These are phyloP conservation scores for Plectropomus leopardus DNA, from an alignment of 2,113 vertebrate genomes.

Conservation along the genomic window DNA sequence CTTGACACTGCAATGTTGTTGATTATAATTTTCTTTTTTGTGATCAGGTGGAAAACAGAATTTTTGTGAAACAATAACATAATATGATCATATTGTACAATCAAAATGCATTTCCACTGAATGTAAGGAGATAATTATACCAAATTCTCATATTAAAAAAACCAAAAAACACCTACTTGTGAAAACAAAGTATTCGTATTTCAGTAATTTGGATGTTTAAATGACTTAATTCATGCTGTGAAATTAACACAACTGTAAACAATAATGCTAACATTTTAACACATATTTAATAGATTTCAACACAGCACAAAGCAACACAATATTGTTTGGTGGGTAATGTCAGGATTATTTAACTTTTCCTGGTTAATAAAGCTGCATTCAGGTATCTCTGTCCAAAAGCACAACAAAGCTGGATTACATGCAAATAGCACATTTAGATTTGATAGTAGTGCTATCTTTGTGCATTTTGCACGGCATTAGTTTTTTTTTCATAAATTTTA, in stretches of 20 bases:
- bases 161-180: too few relatives aligned
- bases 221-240: neutral
- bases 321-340: neutral
- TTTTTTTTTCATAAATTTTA: too few relatives aligned
- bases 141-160: neutral
- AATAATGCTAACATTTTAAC: neutral
- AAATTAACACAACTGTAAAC: neutral
- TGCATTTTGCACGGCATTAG: neutral
- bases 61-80: neutral
- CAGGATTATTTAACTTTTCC: neutral
- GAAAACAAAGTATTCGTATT: too few relatives aligned
- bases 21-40: neutral
- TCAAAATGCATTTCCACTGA: neutral
- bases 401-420: neutral
- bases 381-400: neutral
- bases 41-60: neutral
- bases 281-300: neutral
- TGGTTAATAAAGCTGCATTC: neutral
- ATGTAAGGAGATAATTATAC: neutral
- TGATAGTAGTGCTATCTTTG: neutral
- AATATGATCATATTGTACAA: neutral
- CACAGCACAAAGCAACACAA: too few relatives aligned
- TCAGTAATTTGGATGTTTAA: neutral
- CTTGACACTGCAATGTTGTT: neutral
- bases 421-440: neutral